Conservation (phyloP, 2,888 invertebrate species). For the Leptinotarsa rubiginosa region DNA sequence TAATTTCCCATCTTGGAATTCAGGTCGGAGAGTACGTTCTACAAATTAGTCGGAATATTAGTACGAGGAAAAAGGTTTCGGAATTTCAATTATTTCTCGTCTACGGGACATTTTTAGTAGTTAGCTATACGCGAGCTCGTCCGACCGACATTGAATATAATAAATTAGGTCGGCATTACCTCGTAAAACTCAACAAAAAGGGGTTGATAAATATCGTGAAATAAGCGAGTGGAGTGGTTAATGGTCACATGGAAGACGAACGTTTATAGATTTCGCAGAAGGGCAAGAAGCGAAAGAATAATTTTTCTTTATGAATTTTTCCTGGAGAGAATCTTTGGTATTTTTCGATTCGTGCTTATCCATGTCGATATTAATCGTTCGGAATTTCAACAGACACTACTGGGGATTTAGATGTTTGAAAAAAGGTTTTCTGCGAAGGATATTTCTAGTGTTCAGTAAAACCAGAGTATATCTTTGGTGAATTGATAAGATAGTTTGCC, state of each 20-base stretch:
- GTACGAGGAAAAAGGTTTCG: not conserved
- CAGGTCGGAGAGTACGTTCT: not conserved
- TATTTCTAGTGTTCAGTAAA: not conserved
- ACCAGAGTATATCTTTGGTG: no score
- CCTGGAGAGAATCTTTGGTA: not conserved
- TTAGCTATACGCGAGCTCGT: not conserved
- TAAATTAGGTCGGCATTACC: conserved; percentile 14
- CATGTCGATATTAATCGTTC: not conserved
- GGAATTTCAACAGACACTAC: not conserved
- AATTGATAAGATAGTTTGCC: no score
- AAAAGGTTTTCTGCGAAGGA: not conserved
- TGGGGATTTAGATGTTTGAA: not conserved
- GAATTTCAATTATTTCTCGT: conserved; percentile 15
- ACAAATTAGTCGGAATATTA: conserved; percentile 9
- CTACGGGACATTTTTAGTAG: conserved; percentile 4
- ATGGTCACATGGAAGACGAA: not conserved
- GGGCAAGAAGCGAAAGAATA: not conserved
- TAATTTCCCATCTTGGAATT: not conserved
- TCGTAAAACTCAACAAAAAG: conserved; percentile 20
- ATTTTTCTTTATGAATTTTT: not conserved
- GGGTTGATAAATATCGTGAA: conserved; percentile 23
- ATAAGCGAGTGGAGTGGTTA: conserved; percentile 10
- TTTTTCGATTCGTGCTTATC: not conserved
- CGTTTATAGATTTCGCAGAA: conserved; percentile 6
- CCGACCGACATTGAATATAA: conserved; percentile 21